A percentile compares a stretch with the other conserved stretches of the same genome.
Conservation (phyloP, 2,797 vertebrate species). For the Buceros bicornis region DNA sequence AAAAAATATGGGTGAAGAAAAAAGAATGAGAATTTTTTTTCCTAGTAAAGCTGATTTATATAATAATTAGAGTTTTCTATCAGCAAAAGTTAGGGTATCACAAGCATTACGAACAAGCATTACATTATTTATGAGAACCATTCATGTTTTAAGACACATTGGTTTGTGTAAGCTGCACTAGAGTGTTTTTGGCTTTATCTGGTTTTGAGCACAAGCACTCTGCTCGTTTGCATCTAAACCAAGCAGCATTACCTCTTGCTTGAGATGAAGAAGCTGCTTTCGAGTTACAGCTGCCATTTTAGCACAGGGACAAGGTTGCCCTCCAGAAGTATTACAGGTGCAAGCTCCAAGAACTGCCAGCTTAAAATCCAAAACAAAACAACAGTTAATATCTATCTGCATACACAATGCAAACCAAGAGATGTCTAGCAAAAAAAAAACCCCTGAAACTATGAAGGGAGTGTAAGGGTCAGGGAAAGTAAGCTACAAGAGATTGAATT, state of each 20-base stretch:
- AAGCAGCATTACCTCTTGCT: slow-evolving; percentile 83
- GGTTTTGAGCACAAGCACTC: neutral
- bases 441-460: neutral
- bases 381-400: neutral
- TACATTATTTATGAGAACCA: neutral
- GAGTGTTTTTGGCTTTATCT: neutral
- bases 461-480: neutral
- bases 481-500: too few species aligned
- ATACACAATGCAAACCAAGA: neutral
- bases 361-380: slow-evolving; percentile 73
- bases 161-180: neutral
- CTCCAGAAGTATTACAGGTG: slow-evolving; percentile 68
- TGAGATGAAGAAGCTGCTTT: slow-evolving; percentile 87
- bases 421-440: neutral
- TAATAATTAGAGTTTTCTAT: neutral
- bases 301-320: slow-evolving; percentile 87
- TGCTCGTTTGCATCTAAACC: neutral
- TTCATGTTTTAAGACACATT: neutral
- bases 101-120: neutral
- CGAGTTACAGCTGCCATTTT: slow-evolving; percentile 84
- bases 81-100: neutral
- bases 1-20: neutral
- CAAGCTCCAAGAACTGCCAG: slow-evolving; percentile 89
- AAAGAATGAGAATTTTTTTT: neutral
- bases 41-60: neutral